Percentiles rank a stretch among this genome's conserved stretches.
These are phyloP conservation scores for Lepisosteus oculatus DNA, from an alignment of 2,113 vertebrate genomes.

Conservation along the genomic window DNA sequence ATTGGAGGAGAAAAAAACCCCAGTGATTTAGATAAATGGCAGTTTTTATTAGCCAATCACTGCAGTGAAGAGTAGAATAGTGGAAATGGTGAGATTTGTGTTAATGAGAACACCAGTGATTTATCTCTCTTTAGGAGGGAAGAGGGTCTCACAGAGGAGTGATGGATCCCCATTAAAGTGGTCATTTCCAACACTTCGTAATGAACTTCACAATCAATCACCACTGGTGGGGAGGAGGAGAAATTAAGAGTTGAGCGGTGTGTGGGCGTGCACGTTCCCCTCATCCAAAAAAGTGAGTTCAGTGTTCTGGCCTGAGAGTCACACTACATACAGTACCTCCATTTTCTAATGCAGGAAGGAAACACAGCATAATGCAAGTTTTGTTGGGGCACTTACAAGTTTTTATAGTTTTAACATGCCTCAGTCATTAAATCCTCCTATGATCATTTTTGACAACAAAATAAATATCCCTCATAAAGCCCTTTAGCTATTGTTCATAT, in stretches of 20 bases:
- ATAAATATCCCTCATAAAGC: not conserved
- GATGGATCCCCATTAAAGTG: conserved; percentile 61
- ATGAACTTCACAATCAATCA: conserved; percentile 64
- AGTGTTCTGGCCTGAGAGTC: too few relatives aligned
- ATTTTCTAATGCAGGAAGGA: not conserved
- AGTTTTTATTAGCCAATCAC: conserved; percentile 25
- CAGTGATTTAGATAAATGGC: conserved; percentile 25
- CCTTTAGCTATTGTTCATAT: too few relatives aligned
- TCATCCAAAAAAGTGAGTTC: not conserved
- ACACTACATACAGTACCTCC: too few relatives aligned
- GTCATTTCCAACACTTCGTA: conserved; percentile 57
- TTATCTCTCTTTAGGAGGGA: conserved; percentile 62
- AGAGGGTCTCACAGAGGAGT: conserved; percentile 57
- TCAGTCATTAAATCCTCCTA: not conserved
- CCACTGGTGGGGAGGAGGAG: conserved; percentile 19
- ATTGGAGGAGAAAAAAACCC: not conserved
- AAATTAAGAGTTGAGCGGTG: conserved; percentile 1
- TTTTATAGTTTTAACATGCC: not conserved
- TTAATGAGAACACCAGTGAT: conserved; percentile 52
- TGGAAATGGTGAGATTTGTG: conserved; percentile 32
- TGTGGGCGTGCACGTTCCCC: conserved; percentile 15
- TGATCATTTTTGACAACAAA: not conserved
- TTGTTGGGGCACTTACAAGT: not conserved
- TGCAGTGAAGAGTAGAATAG: conserved; percentile 15
- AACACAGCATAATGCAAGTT: not conserved